Evolutionary conservation across 1,140 invertebrate species (phyloP), one percentile per base, ranked within the genome.

Genomic region (Maconellicoccus hirsutus): DNA sequence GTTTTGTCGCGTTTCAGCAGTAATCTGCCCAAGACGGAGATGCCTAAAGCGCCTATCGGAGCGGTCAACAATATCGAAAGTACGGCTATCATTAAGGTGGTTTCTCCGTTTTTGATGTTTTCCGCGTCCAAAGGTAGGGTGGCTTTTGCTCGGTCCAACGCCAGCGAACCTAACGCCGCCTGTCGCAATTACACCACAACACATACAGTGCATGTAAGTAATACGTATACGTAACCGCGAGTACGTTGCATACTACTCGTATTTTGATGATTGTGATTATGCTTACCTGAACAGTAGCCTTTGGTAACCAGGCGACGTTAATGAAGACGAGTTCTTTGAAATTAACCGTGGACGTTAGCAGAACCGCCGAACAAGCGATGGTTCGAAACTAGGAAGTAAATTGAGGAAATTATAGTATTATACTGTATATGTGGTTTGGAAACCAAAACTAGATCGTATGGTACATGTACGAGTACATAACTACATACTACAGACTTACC

Each of bases 281-380:
- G 59, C 75, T 77, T 80, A 85, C 85, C 80, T 86, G 86, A 59
- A 88, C 86, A 71, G 87, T 88, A 73, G 86, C 89, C 79, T 91
- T 91, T 27, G 89, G 88, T 72, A 89, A 81, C 86, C 88, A 89
- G 66, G 87, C 85, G 74, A 89, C 77, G 66, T 86, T 82, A 72
- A 89, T 82, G 79, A 90, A 90, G 63, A 87, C 73, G 75, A 81
- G 82, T 79, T 90, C 88, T 77, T 84, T 88, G 63, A 81, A 74
- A 76, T 80, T 86, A 52, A 90, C 81, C 76, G 82, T 81, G 70
- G 82, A 82, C 66, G 61, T 66, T 19, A 66, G 8, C 25, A 66
- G 19, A 25, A 66, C 61, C 3, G 61, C 61, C 2, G 61, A 25
- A 26, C 61, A 66, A 16, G 61, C 61, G 4, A 66, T 23, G 1